Percentiles rank a stretch among this genome's conserved stretches.
Evolutionary conservation across 2,113 vertebrate species (phyloP).

Genomic region (Oncorhynchus tshawytscha): DNA sequence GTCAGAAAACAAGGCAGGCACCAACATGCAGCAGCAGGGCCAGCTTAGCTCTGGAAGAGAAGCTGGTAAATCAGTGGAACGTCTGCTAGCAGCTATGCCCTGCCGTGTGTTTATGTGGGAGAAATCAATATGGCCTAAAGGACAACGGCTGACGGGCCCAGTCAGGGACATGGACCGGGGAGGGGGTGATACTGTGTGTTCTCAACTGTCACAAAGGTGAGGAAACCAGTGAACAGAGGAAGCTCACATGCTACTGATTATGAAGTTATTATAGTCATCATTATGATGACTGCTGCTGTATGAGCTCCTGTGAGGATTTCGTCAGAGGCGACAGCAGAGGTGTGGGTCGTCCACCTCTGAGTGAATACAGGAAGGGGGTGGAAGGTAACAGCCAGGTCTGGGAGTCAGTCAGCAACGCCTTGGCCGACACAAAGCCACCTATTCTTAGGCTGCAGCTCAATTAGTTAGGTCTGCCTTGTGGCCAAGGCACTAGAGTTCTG

Average conservation of each 20-base stretch:
- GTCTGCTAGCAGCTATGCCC: background rate
- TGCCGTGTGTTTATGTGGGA: background rate
- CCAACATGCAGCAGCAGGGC: background rate
- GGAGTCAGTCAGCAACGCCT: background rate
- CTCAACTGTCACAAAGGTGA: too few relatives aligned
- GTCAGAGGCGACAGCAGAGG: too few relatives aligned
- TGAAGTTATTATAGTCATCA: too few relatives aligned
- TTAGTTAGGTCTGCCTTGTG: slow-evolving; percentile 31
- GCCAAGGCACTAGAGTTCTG: background rate
- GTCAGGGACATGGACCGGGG: too few relatives aligned
- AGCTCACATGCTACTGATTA: too few relatives aligned
- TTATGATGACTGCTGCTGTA: too few relatives aligned
- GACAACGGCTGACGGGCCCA: background rate
- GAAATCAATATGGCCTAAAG: background rate
- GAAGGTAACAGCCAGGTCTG: background rate
- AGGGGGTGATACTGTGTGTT: background rate
- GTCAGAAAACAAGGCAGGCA: slow-evolving; percentile 5
- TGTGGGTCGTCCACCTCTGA: too few relatives aligned
- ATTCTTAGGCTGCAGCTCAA: slow-evolving; percentile 49
- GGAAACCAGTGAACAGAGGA: too few relatives aligned
- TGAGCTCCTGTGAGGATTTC: too few relatives aligned
- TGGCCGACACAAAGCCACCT: slow-evolving; percentile 35
- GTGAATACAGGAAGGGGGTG: too few relatives aligned
- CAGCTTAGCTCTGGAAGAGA: slow-evolving; percentile 1
- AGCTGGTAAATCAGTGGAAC: background rate